phyloP scores from a whole-genome alignment of 2,888 invertebrate genomes.

The Microctonus aethiopoides region DNA sequence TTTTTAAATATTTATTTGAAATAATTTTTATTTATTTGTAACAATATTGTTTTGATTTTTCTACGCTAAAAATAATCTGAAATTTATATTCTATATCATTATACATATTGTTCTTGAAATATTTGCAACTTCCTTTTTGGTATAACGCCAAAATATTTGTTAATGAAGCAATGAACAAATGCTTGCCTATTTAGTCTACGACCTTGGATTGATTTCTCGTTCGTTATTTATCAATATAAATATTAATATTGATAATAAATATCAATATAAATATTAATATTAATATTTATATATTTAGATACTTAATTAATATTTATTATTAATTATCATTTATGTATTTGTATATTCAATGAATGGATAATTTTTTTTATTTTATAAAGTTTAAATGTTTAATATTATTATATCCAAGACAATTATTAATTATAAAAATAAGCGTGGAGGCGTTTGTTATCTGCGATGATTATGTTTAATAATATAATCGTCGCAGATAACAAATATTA shows the following conservation, averaged over 20 bases:
- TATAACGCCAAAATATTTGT: conserved; percentile 54
- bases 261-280: neutral
- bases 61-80: neutral
- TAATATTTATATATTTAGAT: no score
- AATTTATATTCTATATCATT: neutral
- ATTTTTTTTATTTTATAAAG: neutral
- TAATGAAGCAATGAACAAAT: conserved; percentile 37
- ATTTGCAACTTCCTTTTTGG: conserved; percentile 53
- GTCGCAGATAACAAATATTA: no score
- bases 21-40: no score
- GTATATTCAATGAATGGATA: neutral
- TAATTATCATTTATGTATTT: no score
- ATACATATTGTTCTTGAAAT: conserved; percentile 41
- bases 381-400: neutral
- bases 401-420: neutral
- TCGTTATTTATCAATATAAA: neutral
- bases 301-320: no score
- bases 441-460: conserved; percentile 29
- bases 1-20: no score
- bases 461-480: conserved; percentile 59
- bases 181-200: conserved; percentile 17
- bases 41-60: neutral
- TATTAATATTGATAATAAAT: neutral
- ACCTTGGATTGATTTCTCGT: neutral
- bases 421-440: neutral